Base-by-base conservation (phyloP, 2,888 invertebrate species). In the Galerucella calmariensis region DNA sequence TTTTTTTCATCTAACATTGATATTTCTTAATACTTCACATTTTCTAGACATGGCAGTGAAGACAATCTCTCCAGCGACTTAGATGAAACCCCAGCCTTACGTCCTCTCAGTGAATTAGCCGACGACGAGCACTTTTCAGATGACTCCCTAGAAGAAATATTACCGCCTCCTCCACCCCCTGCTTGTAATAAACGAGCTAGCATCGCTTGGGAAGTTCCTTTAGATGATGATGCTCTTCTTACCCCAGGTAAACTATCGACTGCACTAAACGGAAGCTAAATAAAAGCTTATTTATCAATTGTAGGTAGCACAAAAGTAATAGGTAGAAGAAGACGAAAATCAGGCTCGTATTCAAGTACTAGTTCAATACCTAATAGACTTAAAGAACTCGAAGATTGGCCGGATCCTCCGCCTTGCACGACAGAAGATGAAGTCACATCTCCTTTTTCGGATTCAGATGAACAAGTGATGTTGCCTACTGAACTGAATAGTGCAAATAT, bases 161-260 rank as follows among this genome's bases (percentile, higher is more conserved):
- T 93, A 80, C 93, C 92, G 58, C 93, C 92, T 16, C 89, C 90
- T 16, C 86, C 88, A 74, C 86, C 88, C 69, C 83, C 85, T 67
- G 81, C 85, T 48, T 75, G 91, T 81, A 92, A 91, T 84, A 94
- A 94, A 88, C 91, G 94, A 82, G 92, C 93, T 85, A 94, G 95
- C 85, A 94, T 95, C 81, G 95, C 95, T 78, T 95, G 95, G 95
- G 95, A 95, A 89, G 95, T 95, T 78, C 93, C 95, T 77, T 90
- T 95, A 82, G 90, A 90, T 85, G 92, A 92, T 85, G 92, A 92
- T 85, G 91, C 92, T 74, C 89, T 93, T 61, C 90, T 92, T 77
- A 92, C 92, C 63, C 93, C 93, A 62, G 93, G 80, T 80, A 77
- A 61, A 41, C 35, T n/a, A 27, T 35, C 9, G 9, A 4, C 24